These are phyloP conservation scores for Argya squamiceps DNA, from an alignment of 2,797 vertebrate genomes.

Conservation along the genomic window DNA sequence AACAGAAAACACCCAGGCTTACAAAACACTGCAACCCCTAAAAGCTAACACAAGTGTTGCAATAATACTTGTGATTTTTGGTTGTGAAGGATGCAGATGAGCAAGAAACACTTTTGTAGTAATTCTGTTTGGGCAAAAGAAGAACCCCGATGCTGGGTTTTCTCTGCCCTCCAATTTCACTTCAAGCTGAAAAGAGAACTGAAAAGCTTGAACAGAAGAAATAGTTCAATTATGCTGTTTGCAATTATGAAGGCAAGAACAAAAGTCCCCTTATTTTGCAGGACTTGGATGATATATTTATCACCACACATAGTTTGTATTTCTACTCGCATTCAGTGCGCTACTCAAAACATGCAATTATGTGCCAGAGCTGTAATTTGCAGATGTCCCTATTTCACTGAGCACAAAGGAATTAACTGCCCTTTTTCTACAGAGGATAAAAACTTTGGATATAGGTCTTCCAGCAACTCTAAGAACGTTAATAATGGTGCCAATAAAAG, in stretches of 20 bases:
- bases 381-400: constrained; percentile 33
- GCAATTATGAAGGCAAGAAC: neutral
- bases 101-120: neutral
- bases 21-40: neutral
- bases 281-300: neutral
- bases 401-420: constrained; percentile 54
- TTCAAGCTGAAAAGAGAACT: neutral
- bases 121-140: neutral
- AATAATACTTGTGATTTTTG: neutral
- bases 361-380: constrained; percentile 39
- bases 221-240: neutral
- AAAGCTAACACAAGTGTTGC: neutral
- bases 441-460: constrained; percentile 23
- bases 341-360: constrained; percentile 52
- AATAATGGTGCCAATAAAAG: neutral
- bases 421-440: constrained; percentile 6
- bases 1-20: neutral
- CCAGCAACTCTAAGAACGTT: neutral
- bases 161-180: neutral
- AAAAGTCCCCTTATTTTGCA: neutral
- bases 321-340: neutral
- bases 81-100: neutral
- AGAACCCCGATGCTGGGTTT: fast-evolving
- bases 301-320: neutral
- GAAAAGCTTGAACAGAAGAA: neutral